A percentile compares a stretch with the other conserved stretches of the same genome.
phyloP scores from a whole-genome alignment of 2,797 vertebrate genomes.

The Acropternis orthonyx region DNA sequence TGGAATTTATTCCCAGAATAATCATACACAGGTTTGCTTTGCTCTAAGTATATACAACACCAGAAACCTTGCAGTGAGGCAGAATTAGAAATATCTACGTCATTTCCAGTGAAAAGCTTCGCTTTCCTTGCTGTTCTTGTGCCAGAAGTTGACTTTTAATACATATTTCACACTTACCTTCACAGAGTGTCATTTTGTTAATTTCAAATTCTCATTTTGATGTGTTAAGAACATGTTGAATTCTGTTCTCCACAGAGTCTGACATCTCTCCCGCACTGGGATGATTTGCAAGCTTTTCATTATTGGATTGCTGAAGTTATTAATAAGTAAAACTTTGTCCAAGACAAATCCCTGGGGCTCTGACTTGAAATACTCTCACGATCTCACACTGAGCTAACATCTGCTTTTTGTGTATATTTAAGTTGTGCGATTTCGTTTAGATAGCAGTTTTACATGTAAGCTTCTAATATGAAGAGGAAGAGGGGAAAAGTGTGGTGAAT shows the following conservation, averaged over 20 bases:
- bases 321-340: slow-evolving; percentile 40
- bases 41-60: neutral
- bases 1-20: neutral
- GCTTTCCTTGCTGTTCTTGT: neutral
- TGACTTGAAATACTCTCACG: neutral
- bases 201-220: slow-evolving; percentile 12
- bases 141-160: neutral
- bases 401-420: neutral
- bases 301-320: neutral
- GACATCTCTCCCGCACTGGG: neutral
- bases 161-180: neutral
- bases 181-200: neutral
- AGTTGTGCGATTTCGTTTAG: neutral
- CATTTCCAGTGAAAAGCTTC: neutral
- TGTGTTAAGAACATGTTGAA: neutral
- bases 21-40: neutral
- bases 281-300: neutral
- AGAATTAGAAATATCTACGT: neutral
- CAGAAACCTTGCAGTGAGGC: neutral
- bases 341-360: neutral
- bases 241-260: neutral
- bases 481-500: neutral
- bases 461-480: neutral
- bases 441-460: neutral
- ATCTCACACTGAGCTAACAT: neutral